Evolutionary conservation across 2,113 vertebrate genomes (phyloP).

Genomic region (Barbus barbus): DNA sequence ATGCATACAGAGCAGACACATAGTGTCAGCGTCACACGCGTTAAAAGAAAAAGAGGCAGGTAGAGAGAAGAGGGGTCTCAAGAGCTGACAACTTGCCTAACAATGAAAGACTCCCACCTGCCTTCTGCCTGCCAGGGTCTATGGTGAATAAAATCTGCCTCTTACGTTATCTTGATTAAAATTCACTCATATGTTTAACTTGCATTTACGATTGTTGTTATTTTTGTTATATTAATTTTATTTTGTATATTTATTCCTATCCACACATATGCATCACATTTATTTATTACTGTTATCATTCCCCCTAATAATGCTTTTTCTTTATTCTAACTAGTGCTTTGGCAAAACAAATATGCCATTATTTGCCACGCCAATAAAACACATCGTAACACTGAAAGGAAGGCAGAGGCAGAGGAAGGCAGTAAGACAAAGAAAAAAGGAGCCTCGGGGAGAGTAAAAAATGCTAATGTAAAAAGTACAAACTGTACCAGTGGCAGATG

Average conservation of each 20-base stretch:
- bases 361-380: slow-evolving; percentile 14
- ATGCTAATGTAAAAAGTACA: slow-evolving; percentile 39
- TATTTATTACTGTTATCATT: neutral
- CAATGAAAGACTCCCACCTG: slow-evolving; percentile 18
- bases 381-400: slow-evolving; percentile 12
- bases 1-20: neutral
- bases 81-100: neutral
- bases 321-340: slow-evolving; percentile 7
- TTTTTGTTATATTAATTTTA: neutral
- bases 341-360: slow-evolving; percentile 19
- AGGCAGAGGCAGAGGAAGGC: neutral
- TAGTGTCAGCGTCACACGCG: neutral
- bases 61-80: neutral
- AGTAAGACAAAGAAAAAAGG: slow-evolving; percentile 2
- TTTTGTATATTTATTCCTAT: neutral
- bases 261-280: neutral
- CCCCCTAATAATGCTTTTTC: slow-evolving; percentile 4
- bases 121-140: slow-evolving; percentile 14
- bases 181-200: neutral
- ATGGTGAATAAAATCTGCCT: neutral
- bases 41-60: neutral
- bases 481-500: slow-evolving; percentile 42
- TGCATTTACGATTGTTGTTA: neutral
- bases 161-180: slow-evolving; percentile 2
- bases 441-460: slow-evolving; percentile 17